phyloP scores from a whole-genome alignment of 2,888 invertebrate species.

The Orchesella flavescens region DNA sequence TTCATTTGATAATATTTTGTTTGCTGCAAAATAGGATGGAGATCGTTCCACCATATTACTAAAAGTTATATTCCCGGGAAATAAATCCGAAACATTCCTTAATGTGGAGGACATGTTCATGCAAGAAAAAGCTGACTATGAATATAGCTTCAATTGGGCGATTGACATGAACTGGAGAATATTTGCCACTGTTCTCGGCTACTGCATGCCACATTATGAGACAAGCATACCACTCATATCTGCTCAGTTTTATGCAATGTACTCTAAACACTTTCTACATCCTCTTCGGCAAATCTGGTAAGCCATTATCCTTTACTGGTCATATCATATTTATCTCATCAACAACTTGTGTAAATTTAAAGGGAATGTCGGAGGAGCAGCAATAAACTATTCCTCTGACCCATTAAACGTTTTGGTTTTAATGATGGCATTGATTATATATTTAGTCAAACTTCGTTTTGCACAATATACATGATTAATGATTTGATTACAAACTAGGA shows the following conservation, averaged over 20 bases:
- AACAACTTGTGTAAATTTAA: too few relatives aligned
- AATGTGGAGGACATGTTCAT: slow-evolving; percentile 31
- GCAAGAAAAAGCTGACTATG: slow-evolving; percentile 62
- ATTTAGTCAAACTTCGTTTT: too few relatives aligned
- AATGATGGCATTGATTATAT: too few relatives aligned
- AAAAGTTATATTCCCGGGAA: too few relatives aligned
- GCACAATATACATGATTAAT: too few relatives aligned
- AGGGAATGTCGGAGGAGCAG: too few relatives aligned
- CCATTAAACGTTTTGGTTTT: too few relatives aligned
- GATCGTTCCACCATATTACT: too few relatives aligned
- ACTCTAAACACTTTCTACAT: slow-evolving; percentile 41
- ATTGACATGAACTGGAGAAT: slow-evolving; percentile 63
- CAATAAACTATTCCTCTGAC: too few relatives aligned
- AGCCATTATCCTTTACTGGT: too few relatives aligned
- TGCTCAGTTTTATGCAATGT: slow-evolving; percentile 50
- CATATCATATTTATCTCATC: too few relatives aligned
- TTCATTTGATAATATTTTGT: not conserved
- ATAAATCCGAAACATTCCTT: slow-evolving; percentile 1
- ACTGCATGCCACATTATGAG: slow-evolving; percentile 56
- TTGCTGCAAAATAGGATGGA: too few relatives aligned
- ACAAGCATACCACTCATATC: slow-evolving; percentile 52
- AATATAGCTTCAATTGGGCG: slow-evolving; percentile 64
- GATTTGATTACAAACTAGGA: slow-evolving; percentile 36
- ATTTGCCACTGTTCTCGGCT: slow-evolving; percentile 62
- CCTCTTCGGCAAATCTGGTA: slow-evolving; percentile 58